Conservation (phyloP, 2,888 invertebrate species). For the Callyntrura sp. region DNA sequence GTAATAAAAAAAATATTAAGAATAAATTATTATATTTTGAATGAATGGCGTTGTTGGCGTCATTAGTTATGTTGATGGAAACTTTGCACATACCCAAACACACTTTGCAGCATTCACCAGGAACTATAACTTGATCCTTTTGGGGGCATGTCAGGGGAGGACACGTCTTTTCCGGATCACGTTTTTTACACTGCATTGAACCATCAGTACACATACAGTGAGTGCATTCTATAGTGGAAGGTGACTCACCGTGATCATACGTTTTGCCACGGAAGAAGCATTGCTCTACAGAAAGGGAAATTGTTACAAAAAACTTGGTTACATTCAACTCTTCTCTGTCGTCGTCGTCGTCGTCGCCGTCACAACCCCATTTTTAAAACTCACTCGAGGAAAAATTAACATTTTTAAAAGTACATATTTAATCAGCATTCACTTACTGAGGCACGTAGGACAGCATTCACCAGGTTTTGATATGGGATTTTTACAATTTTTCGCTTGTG, state of each 20-base stretch:
- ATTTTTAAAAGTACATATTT: not conserved
- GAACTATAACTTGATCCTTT: conserved; percentile 92
- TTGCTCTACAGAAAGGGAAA: conserved; percentile 88
- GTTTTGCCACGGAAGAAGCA: conserved; percentile 89
- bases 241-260: conserved; percentile 92
- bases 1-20: not conserved
- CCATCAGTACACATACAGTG: conserved; percentile 94
- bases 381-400: not conserved
- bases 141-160: conserved; percentile 92
- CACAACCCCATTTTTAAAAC: not conserved
- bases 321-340: not conserved
- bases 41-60: no score
- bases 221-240: conserved; percentile 89
- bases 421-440: conserved; percentile 89
- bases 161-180: conserved; percentile 91
- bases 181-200: conserved; percentile 91
- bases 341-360: not conserved
- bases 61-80: no score
- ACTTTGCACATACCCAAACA: conserved; percentile 90
- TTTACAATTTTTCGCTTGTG: conserved; percentile 90
- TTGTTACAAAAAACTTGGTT: not conserved
- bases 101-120: conserved; percentile 95
- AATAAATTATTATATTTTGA: conserved; percentile 6
- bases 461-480: conserved; percentile 92
- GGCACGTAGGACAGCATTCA: conserved; percentile 94